These are phyloP conservation scores for Dinocampus coccinellae DNA, from an alignment of 2,888 invertebrate genomes.

Conservation along the genomic window DNA sequence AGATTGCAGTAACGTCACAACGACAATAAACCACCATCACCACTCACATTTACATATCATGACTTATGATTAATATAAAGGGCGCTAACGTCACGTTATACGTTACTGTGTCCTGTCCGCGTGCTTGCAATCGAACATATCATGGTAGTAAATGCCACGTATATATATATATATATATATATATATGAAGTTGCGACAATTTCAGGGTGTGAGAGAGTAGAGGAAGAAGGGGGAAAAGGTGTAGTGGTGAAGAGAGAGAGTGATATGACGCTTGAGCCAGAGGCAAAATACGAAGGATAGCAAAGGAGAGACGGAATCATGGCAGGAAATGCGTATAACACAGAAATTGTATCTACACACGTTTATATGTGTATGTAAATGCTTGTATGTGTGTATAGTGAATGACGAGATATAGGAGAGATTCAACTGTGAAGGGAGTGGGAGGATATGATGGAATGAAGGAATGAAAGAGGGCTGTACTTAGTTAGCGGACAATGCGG, in stretches of 20 bases:
- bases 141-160: no score
- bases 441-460: neutral
- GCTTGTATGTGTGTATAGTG: slow-evolving; percentile 32
- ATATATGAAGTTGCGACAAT: no score
- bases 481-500: slow-evolving; percentile 70
- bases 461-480: slow-evolving; percentile 56
- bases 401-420: slow-evolving; percentile 46
- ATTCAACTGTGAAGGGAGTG: slow-evolving; percentile 4
- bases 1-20: neutral
- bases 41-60: neutral
- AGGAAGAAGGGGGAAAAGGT: no score
- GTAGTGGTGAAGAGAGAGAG: slow-evolving; percentile 46
- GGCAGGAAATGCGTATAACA: slow-evolving; percentile 13
- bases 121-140: slow-evolving; percentile 54
- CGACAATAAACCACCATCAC: neutral
- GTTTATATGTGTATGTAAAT: neutral
- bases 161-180: no score
- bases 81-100: slow-evolving; percentile 36
- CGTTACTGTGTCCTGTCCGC: slow-evolving; percentile 48
- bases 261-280: slow-evolving; percentile 40
- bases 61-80: slow-evolving; percentile 18
- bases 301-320: neutral
- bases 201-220: slow-evolving; percentile 44
- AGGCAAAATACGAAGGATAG: neutral
- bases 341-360: slow-evolving; percentile 16